Base-by-base conservation (phyloP, 2,888 invertebrate genomes). In the Baronia brevicornis region DNA sequence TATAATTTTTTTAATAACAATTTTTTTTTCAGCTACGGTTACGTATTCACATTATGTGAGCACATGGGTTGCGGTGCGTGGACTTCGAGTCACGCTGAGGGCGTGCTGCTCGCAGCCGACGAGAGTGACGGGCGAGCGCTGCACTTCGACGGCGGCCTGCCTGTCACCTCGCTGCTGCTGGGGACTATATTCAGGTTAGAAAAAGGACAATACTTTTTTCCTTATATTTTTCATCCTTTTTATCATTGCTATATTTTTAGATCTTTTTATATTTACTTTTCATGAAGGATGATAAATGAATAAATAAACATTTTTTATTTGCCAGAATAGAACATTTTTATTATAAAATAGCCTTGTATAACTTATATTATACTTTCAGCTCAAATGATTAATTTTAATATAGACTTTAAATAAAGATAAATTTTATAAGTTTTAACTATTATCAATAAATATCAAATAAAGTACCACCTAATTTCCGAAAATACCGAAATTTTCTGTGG, bases 61-160 rank as follows among this genome's bases (percentile, higher is more conserved):
- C 87, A 91, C 43, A 79, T 96, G 46, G 88, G 89, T 1, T 87
- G 86, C 44, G 88, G 86, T 0, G 36, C 72, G 1, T 74, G 86
- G 64, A 89, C 90, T 35, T 87, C 89, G 22, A 90, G 93, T 38
- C 90, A 94, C 31, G 91, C 97, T 11, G 96, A 97, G 72, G 96
- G 97, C 64, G 92, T 94, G n/a, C 85, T 98, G 38, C 91, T 94
- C 2, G 96, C 97, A 59, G 97, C 97, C 1, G 98, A 98, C 75
- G 97, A 98, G 86, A 92, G 95, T 3, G 95, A 97, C 74, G 91
- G 93, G 5, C 90, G 89, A 54, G 90, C 92, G 52, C 80, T 96
- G 40, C 94, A 97, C 80, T 98, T 96, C 72, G 98, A 98, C 69
- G 95, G 95, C 14, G 95, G 95, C 4, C 84, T 96, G 28, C 92